These are phyloP conservation scores for Turritopsis dohrnii DNA, from an alignment of 30 jellyfish, hydroid and myxozoan genomes.

Conservation along the genomic window DNA sequence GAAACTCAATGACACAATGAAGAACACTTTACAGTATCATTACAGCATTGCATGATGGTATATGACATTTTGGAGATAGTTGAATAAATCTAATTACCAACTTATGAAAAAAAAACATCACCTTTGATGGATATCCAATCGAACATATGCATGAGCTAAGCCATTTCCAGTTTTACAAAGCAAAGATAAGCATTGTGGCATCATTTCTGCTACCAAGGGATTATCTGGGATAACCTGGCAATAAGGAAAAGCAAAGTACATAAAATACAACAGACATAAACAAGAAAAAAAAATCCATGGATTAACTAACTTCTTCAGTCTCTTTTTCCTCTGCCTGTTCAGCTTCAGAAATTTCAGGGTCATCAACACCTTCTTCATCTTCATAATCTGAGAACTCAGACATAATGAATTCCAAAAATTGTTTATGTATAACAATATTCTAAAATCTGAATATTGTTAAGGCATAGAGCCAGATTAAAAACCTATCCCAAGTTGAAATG, in stretches of 20 bases:
- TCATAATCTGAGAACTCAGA: slow-evolving; percentile 79
- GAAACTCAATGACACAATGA: no score
- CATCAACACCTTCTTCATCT: slow-evolving; percentile 84
- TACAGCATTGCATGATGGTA: background rate
- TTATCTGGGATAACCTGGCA: slow-evolving; percentile 47
- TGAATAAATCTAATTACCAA: no score
- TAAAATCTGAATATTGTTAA: no score
- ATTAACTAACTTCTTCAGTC: slow-evolving; percentile 30
- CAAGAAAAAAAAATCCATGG: background rate
- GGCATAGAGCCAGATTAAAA: no score
- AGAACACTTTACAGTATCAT: background rate
- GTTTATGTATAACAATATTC: no score
- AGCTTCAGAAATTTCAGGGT: slow-evolving; percentile 58
- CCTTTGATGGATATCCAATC: slow-evolving; percentile 78
- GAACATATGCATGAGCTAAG: slow-evolving; percentile 90
- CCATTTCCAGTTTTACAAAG: slow-evolving; percentile 93
- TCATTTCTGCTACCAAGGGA: slow-evolving; percentile 71
- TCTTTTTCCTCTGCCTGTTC: slow-evolving; percentile 63
- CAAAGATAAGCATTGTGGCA: slow-evolving; percentile 59
- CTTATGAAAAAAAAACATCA: slow-evolving; percentile 3
- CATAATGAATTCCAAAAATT: slow-evolving; percentile 24
- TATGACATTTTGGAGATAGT: background rate
- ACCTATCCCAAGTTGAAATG: no score
- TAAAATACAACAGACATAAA: background rate
- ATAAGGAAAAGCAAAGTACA: background rate